Conservation (phyloP, 2,113 vertebrate genomes). For the Zosterops japonicus region DNA sequence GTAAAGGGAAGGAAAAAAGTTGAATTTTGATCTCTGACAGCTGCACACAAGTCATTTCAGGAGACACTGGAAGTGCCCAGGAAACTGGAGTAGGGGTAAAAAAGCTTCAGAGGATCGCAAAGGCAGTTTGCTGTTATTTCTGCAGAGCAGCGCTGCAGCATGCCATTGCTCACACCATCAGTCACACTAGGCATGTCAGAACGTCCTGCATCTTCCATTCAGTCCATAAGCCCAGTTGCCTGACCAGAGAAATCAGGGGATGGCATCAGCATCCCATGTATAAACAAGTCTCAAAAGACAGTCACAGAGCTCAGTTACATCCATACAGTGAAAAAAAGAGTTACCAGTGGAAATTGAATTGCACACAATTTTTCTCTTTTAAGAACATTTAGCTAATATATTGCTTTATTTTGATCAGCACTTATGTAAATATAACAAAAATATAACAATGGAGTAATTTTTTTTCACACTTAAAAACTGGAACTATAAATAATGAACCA, state of each 20-base stretch:
- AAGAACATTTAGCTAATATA: background rate
- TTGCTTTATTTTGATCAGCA: background rate
- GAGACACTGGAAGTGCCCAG: background rate
- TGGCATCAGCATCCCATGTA: background rate
- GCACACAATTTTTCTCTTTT: background rate
- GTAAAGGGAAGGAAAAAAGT: background rate
- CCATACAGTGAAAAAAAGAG: rapidly evolving
- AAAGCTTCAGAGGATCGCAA: background rate
- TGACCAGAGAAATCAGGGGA: rapidly evolving
- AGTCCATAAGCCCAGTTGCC: background rate
- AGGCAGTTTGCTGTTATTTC: background rate
- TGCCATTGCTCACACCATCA: background rate
- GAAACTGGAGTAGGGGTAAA: background rate
- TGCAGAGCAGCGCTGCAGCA: background rate
- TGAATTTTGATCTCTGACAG: background rate
- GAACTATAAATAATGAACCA: background rate
- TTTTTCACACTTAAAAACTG: background rate
- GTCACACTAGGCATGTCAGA: background rate
- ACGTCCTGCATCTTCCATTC: background rate
- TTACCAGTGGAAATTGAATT: background rate
- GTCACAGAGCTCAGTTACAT: background rate
- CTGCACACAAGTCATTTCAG: rapidly evolving
- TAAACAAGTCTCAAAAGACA: background rate
- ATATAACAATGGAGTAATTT: background rate
- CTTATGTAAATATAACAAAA: background rate